A percentile compares a stretch with the other conserved stretches of the same genome.
Evolutionary conservation across 2,113 vertebrate genomes (phyloP).

Genomic region (Myocastor coypus): DNA sequence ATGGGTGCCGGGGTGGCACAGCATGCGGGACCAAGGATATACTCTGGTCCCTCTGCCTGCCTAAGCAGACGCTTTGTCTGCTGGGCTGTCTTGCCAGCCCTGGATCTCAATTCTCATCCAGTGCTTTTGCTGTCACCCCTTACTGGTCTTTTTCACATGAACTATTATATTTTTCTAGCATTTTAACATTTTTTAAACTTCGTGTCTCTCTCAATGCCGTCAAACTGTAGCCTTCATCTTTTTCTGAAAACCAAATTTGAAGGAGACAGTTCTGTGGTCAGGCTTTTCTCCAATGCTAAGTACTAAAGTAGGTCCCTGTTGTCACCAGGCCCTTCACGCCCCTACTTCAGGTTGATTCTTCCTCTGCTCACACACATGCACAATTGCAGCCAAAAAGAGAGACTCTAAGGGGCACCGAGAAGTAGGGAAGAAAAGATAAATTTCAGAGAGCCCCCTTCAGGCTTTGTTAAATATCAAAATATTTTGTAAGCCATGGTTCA

Average conservation of each 20-base stretch:
- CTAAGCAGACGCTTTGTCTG: too few species aligned
- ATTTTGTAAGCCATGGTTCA: neutral
- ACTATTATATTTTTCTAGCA: neutral
- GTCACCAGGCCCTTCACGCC: neutral
- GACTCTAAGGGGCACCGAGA: constrained; percentile 27
- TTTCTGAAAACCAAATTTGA: neutral
- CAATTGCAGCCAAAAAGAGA: neutral
- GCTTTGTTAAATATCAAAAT: neutral
- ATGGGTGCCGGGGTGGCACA: accelerated
- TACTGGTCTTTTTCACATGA: neutral
- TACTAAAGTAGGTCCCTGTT: neutral
- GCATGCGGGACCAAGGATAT: too few species aligned
- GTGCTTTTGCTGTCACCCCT: neutral
- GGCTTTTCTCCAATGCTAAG: neutral
- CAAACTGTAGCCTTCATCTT: neutral
- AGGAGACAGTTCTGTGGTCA: neutral
- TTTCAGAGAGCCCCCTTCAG: neutral
- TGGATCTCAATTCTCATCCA: neutral
- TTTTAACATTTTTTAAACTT: neutral
- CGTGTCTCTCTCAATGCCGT: neutral
- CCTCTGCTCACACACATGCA: neutral
- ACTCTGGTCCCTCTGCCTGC: too few species aligned
- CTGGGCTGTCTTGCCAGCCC: too few species aligned
- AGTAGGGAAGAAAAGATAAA: neutral
- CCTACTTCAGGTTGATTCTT: neutral